These are phyloP conservation scores for Sebastes oblongus DNA, from an alignment of 2,797 vertebrate species.

Conservation along the genomic window DNA sequence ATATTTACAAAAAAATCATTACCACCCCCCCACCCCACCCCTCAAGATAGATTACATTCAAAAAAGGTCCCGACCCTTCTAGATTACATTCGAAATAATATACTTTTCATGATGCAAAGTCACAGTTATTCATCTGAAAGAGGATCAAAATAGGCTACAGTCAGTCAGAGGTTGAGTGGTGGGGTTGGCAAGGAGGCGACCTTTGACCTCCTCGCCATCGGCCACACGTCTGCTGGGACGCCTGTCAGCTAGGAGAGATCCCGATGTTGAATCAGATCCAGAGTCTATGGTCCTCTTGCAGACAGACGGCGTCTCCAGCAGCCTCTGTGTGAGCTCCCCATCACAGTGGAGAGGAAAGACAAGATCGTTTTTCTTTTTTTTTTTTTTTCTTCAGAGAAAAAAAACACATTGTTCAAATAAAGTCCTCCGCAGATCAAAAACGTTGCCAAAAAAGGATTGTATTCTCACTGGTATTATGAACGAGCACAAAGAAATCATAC, in stretches of 20 bases:
- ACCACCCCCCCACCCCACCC: constrained; percentile 26
- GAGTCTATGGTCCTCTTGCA: constrained; percentile 60
- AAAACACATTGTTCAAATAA: constrained; percentile 62
- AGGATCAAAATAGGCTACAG: constrained; percentile 79
- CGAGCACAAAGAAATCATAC: constrained; percentile 78
- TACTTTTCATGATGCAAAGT: constrained; percentile 89
- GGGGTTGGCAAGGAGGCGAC: constrained; percentile 36
- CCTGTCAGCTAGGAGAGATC: constrained; percentile 47
- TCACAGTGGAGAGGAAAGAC: constrained; percentile 69
- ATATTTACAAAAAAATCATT: constrained; percentile 78
- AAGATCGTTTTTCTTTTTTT: constrained; percentile 17
- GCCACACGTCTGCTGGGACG: constrained; percentile 51
- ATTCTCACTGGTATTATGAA: constrained; percentile 76
- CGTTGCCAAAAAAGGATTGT: constrained; percentile 62
- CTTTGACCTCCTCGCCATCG: constrained; percentile 49
- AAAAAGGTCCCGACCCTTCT: constrained; percentile 75
- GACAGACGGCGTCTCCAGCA: constrained; percentile 55
- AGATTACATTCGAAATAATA: constrained; percentile 85
- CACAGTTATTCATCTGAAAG: constrained; percentile 87
- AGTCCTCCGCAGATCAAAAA: constrained; percentile 68
- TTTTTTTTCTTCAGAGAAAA: constrained; percentile 43
- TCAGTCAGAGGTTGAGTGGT: constrained; percentile 75
- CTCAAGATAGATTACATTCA: constrained; percentile 75
- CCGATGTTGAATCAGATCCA: constrained; percentile 50
- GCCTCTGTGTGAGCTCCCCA: constrained; percentile 63